phyloP scores from a whole-genome alignment of 2,797 vertebrate species.

The Helostoma temminkii region DNA sequence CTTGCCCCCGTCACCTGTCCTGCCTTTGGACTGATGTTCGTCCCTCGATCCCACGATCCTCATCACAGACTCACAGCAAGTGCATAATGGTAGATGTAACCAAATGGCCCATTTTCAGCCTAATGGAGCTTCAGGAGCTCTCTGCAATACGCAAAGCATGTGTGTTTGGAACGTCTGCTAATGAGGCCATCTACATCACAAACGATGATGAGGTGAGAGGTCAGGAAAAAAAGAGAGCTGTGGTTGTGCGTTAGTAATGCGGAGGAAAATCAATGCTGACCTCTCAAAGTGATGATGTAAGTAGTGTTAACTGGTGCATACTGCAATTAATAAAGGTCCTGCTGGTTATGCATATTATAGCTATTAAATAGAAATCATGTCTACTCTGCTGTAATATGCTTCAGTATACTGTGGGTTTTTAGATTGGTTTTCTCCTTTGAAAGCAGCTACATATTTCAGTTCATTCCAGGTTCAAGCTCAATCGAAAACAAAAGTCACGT shows the following conservation, averaged over 20 bases:
- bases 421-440: not conserved
- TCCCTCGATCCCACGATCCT: not conserved
- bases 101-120: conserved; percentile 95
- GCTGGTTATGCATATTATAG: not conserved
- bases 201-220: conserved; percentile 90
- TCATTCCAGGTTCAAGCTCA: not conserved
- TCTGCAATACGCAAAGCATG: conserved; percentile 90
- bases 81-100: conserved; percentile 93
- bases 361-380: not conserved
- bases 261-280: not conserved
- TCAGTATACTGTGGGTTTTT: not conserved
- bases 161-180: conserved; percentile 93
- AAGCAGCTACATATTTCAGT: not conserved
- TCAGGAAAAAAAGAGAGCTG: not conserved
- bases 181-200: conserved; percentile 93
- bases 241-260: not conserved
- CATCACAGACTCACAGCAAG: conserved; percentile 10
- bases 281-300: not conserved
- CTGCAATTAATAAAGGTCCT: not conserved
- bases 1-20: conserved; percentile 11
- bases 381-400: not conserved
- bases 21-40: conserved; percentile 23
- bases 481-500: not conserved
- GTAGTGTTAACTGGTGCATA: not conserved
- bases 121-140: conserved; percentile 90